Percentiles rank a stretch among this genome's conserved stretches.
Evolutionary conservation across 2,888 invertebrate species (phyloP).

Genomic region (Folsomia manolachei): DNA sequence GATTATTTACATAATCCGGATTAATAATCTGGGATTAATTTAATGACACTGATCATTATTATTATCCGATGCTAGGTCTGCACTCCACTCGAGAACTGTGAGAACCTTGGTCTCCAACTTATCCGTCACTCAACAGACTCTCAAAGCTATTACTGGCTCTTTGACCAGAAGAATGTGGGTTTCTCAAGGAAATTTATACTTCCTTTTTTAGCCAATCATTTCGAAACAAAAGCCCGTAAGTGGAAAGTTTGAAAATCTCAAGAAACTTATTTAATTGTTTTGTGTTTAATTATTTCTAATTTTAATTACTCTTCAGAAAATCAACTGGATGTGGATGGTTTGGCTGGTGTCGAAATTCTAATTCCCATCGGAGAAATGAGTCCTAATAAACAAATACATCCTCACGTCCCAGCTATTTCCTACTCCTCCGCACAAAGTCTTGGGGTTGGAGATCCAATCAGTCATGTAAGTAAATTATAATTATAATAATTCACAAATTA

Average conservation of each 20-base stretch:
- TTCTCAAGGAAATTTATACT: slow-evolving; percentile 48
- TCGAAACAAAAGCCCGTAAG: slow-evolving; percentile 50
- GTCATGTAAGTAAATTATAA: slow-evolving; percentile 37
- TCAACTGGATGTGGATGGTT: slow-evolving; percentile 48
- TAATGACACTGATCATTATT: neutral
- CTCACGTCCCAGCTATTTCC: slow-evolving; percentile 46
- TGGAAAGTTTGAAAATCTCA: neutral
- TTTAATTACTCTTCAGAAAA: slow-evolving; percentile 31
- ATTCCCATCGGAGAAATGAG: slow-evolving; percentile 49
- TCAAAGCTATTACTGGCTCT: slow-evolving; percentile 42
- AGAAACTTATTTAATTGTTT: neutral
- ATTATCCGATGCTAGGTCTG: slow-evolving; percentile 33
- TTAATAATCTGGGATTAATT: too few relatives aligned
- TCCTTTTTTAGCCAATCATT: slow-evolving; percentile 49
- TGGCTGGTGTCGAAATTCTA: slow-evolving; percentile 47
- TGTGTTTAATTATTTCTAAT: slow-evolving; percentile 1
- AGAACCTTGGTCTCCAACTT: slow-evolving; percentile 40
- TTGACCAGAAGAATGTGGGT: slow-evolving; percentile 42
- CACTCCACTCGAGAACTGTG: slow-evolving; percentile 45
- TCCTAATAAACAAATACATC: slow-evolving; percentile 41
- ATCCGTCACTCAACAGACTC: slow-evolving; percentile 41
- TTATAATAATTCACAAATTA: neutral
- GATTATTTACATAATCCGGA: neutral
- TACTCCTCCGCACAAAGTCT: slow-evolving; percentile 44
- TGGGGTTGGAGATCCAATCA: slow-evolving; percentile 48